Percentiles rank a stretch among this genome's conserved stretches.
Evolutionary conservation across 92 coral and sea anemone genomes (phyloP).

Genomic region (Umimayanthus chanpuru): DNA sequence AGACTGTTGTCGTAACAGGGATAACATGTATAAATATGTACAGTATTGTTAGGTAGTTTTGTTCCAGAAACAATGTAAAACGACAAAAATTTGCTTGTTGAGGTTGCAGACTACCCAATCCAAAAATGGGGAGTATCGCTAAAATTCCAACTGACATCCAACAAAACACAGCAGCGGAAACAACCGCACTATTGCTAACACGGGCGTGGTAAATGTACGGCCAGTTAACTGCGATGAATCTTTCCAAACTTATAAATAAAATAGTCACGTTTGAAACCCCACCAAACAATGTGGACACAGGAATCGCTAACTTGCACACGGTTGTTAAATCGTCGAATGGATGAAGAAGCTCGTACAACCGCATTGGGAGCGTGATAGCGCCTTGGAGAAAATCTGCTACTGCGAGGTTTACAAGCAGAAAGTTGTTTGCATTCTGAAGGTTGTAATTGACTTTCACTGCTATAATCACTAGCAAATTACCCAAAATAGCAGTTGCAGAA

Average conservation of each 20-base stretch:
- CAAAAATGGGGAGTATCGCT: conserved; percentile 9
- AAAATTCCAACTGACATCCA: conserved; percentile 58
- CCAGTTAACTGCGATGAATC: conserved; percentile 61
- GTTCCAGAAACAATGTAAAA: conserved; percentile 54
- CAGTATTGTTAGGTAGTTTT: conserved; percentile 47
- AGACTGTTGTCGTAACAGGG: conserved; percentile 58
- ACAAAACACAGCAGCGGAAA: conserved; percentile 9
- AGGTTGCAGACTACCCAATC: not conserved
- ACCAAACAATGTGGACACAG: conserved; percentile 64
- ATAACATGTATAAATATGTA: conserved; percentile 53
- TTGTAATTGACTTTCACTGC: conserved; percentile 46
- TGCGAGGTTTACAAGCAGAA: conserved; percentile 65
- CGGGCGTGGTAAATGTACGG: conserved; percentile 49
- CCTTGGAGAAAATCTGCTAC: conserved; percentile 77
- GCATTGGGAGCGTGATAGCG: conserved; percentile 62
- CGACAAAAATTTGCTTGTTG: conserved; percentile 45
- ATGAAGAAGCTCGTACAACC: conserved; percentile 56
- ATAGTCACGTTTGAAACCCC: conserved; percentile 67
- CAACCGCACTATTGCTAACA: conserved; percentile 5
- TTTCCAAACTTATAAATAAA: conserved; percentile 61
- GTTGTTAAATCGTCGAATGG: conserved; percentile 4
- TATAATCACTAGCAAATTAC: conserved; percentile 64
- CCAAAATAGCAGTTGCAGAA: conserved; percentile 51
- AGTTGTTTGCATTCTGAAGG: conserved; percentile 58
- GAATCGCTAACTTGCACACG: conserved; percentile 60